These are phyloP conservation scores for Ptychodera flava DNA, from an alignment of 35 echinoderm and acorn worm species.

Conservation along the genomic window DNA sequence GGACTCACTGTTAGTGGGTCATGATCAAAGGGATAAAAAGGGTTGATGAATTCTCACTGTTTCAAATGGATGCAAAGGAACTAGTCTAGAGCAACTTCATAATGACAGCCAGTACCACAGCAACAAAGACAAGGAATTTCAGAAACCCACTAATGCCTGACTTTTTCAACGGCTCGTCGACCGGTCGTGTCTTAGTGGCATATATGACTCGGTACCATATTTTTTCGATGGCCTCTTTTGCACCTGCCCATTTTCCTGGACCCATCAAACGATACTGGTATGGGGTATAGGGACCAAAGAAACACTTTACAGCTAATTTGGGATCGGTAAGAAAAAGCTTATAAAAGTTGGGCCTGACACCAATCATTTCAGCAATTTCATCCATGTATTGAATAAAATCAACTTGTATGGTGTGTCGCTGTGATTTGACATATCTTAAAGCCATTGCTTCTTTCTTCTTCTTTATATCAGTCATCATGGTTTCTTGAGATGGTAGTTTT, in stretches of 20 bases:
- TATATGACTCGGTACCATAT: conserved; percentile 53
- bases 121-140: background rate
- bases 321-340: conserved; percentile 57
- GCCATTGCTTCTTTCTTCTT: conserved; percentile 30
- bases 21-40: background rate
- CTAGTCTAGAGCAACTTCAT: background rate
- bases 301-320: conserved; percentile 28
- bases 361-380: conserved; percentile 56
- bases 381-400: conserved; percentile 50
- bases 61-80: background rate
- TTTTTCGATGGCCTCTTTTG: conserved; percentile 53
- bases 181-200: conserved; percentile 22
- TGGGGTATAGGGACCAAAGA: conserved; percentile 44
- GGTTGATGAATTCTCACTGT: background rate
- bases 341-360: conserved; percentile 55
- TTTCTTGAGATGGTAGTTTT: conserved; percentile 22
- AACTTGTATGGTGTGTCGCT: conserved; percentile 72
- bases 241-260: conserved; percentile 49
- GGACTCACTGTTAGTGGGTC: too few species aligned
- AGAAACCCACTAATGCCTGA: background rate
- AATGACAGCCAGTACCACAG: background rate
- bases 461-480: conserved; percentile 37
- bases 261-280: conserved; percentile 64
- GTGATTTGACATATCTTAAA: conserved; percentile 34
- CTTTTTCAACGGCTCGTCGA: background rate